A percentile compares a stretch with the other conserved stretches of the same genome.
These are phyloP conservation scores for Dasyprocta punctata DNA, from an alignment of 2,113 vertebrate species.

Conservation along the genomic window DNA sequence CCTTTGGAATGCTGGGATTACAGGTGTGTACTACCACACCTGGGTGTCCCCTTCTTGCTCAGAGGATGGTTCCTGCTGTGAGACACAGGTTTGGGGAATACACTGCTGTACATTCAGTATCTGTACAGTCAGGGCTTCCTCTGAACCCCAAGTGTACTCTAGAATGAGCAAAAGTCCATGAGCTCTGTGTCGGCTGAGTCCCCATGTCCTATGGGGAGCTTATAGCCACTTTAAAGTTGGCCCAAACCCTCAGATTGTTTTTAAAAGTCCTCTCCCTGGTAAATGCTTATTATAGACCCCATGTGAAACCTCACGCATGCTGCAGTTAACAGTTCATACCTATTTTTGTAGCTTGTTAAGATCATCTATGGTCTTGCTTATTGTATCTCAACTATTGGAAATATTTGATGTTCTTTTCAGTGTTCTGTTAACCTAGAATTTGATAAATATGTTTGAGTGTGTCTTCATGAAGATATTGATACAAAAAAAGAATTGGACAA, in stretches of 20 bases:
- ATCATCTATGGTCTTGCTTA: not conserved
- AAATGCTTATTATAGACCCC: not conserved
- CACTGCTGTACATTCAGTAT: not conserved
- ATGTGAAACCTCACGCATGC: not conserved
- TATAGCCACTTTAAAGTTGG: not conserved
- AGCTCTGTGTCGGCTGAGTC: not conserved
- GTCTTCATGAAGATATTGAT: slow-evolving; percentile 34
- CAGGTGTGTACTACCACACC: not conserved
- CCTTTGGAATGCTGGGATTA: not conserved
- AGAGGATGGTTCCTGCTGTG: not conserved
- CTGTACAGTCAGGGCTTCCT: not conserved
- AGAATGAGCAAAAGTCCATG: not conserved
- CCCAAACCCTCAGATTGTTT: not conserved
- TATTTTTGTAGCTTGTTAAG: not conserved
- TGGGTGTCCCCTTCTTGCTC: not conserved
- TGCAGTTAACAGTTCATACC: not conserved
- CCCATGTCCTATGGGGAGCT: not conserved
- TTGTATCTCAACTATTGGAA: slow-evolving; percentile 21
- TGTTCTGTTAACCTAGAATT: slow-evolving; percentile 33
- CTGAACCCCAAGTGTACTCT: not conserved
- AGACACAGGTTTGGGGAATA: not conserved
- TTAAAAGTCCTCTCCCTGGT: not conserved
- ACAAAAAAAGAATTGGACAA: not conserved
- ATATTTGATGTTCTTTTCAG: slow-evolving; percentile 33
- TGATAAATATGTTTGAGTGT: not conserved